Evolutionary conservation across 1,140 invertebrate species (phyloP).

Genomic region (Drosophila repletoides): DNA sequence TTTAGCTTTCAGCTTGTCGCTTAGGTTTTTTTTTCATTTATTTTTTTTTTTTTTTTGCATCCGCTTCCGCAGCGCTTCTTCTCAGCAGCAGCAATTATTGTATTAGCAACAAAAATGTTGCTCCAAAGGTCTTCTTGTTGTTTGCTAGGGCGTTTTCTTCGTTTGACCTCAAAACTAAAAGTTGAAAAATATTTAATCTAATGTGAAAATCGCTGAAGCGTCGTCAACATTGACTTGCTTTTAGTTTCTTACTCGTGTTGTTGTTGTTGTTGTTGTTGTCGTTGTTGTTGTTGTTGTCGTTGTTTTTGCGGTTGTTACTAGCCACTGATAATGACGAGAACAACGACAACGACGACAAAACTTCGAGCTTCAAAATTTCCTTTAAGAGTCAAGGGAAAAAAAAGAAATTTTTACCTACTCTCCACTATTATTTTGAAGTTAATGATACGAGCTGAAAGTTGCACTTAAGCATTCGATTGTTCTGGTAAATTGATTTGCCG

Average conservation of each 20-base stretch:
- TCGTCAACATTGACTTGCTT: slow-evolving; percentile 55
- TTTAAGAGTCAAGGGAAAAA: slow-evolving; percentile 5
- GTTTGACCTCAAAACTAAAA: slow-evolving; percentile 72
- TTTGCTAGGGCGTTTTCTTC: slow-evolving; percentile 21
- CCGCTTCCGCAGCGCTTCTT: slow-evolving; percentile 64
- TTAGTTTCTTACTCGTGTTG: neutral
- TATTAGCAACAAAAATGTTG: slow-evolving; percentile 58
- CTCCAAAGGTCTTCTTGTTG: slow-evolving; percentile 36
- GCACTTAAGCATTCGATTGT: neutral
- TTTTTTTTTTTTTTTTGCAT: slow-evolving; percentile 57
- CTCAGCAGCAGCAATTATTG: slow-evolving; percentile 59
- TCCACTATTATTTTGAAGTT: neutral
- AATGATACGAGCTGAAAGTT: slow-evolving; percentile 15
- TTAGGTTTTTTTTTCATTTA: neutral
- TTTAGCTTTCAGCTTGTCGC: slow-evolving; percentile 66
- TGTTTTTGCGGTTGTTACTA: slow-evolving; percentile 28
- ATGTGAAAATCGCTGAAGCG: slow-evolving; percentile 76
- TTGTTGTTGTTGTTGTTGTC: slow-evolving; percentile 15
- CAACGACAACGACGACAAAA: slow-evolving; percentile 36
- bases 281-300: neutral
- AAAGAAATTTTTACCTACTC: slow-evolving; percentile 5
- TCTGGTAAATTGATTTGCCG: too few relatives aligned
- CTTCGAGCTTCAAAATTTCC: slow-evolving; percentile 20
- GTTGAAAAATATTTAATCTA: slow-evolving; percentile 73
- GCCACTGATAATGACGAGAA: slow-evolving; percentile 62